Evolutionary conservation across 2,797 vertebrate genomes (phyloP).

Genomic region (Pteropus rufus): DNA sequence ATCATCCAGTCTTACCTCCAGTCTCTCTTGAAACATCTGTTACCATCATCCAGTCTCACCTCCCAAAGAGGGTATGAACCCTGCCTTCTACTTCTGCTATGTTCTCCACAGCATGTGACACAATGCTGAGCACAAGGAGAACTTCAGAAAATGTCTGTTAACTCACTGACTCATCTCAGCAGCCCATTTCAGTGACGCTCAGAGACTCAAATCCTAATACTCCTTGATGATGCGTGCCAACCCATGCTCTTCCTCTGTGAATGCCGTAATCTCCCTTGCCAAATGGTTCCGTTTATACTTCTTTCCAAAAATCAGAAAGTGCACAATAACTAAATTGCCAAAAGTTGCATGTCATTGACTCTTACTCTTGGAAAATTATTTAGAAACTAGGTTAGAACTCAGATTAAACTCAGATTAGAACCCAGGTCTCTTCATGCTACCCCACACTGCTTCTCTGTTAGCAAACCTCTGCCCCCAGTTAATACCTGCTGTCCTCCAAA

Average conservation of each 20-base stretch:
- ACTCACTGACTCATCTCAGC: not conserved
- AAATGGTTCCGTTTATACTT: not conserved
- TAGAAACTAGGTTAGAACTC: not conserved
- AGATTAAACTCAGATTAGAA: not conserved
- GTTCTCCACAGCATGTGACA: not conserved
- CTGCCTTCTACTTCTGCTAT: not conserved
- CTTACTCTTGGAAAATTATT: not conserved
- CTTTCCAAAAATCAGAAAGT: not conserved
- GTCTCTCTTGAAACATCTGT: not conserved
- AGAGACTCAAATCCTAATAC: slow-evolving; percentile 3
- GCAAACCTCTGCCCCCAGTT: not conserved
- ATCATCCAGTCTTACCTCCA: not conserved
- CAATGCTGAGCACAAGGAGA: not conserved
- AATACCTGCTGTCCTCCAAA: not conserved
- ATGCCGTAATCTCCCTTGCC: not conserved
- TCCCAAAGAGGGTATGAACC: not conserved
- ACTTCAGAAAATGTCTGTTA: not conserved
- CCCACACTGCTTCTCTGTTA: not conserved
- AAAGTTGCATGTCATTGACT: not conserved
- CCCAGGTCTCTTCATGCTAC: not conserved
- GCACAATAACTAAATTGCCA: not conserved
- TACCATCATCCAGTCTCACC: not conserved
- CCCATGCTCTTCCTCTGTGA: not conserved
- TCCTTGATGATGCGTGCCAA: not conserved
- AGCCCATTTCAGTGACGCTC: not conserved